A percentile compares a stretch with the other conserved stretches of the same genome.
These are phyloP conservation scores for Rhopalosiphum maidis DNA, from an alignment of 1,140 invertebrate species.

Conservation along the genomic window DNA sequence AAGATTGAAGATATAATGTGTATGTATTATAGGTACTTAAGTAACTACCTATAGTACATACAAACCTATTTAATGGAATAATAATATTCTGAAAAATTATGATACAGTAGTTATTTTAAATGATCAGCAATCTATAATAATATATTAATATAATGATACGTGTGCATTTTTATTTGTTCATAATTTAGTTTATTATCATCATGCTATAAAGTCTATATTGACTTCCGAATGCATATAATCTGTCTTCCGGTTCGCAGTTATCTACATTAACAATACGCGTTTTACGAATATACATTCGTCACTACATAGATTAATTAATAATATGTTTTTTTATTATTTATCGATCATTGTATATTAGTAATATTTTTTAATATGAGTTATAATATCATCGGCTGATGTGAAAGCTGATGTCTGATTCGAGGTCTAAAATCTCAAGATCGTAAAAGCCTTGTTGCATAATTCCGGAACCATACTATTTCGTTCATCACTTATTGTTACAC, in stretches of 20 bases:
- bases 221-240: constrained; percentile 11
- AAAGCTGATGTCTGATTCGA: neutral
- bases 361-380: neutral
- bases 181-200: neutral
- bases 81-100: neutral
- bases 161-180: neutral
- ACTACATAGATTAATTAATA: neutral
- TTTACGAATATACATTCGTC: neutral
- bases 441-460: neutral
- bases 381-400: neutral
- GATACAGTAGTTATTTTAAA: neutral
- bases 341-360: neutral
- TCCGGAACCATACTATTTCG: neutral
- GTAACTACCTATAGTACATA: too few species aligned
- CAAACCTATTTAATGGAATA: neutral
- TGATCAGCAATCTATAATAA: neutral
- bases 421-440: neutral
- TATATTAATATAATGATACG: neutral
- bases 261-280: neutral
- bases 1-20: too few species aligned
- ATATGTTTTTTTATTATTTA: neutral
- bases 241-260: neutral
- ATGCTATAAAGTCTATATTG: neutral
- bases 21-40: too few species aligned
- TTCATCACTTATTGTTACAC: neutral